Evolutionary conservation across 2,797 vertebrate species (phyloP).

Genomic region (Anolis apletophallus): DNA sequence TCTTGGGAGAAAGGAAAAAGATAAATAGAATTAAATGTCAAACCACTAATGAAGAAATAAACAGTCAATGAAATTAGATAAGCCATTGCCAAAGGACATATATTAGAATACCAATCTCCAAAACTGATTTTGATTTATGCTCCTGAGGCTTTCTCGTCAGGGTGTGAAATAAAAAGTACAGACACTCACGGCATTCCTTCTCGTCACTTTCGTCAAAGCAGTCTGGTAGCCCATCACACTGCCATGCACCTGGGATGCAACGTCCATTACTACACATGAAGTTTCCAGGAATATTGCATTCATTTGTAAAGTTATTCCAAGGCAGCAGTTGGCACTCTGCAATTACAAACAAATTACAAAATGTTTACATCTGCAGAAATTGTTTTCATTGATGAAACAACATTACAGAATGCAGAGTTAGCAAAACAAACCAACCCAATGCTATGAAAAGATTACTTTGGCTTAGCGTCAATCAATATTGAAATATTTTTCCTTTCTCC

Average conservation of each 20-base stretch:
- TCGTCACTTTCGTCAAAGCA: conserved; percentile 96
- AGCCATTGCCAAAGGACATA: neutral
- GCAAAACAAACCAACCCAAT: neutral
- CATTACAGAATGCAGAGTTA: neutral
- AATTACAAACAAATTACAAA: conserved; percentile 17
- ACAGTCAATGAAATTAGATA: neutral
- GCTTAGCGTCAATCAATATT: neutral
- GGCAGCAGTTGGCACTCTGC: conserved; percentile 93
- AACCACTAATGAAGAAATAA: neutral
- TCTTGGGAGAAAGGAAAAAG: neutral
- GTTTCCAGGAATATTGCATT: conserved; percentile 96
- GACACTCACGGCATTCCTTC: conserved; percentile 93
- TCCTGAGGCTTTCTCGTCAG: neutral
- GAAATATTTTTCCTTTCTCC: neutral
- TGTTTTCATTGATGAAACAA: neutral
- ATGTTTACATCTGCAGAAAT: neutral
- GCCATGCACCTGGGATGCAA: conserved; percentile 92
- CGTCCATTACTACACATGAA: conserved; percentile 95
- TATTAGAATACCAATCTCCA: neutral
- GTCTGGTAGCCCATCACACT: conserved; percentile 92
- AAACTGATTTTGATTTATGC: neutral
- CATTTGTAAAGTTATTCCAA: conserved; percentile 94
- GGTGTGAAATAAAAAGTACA: fast-evolving
- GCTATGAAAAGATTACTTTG: neutral
- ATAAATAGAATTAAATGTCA: neutral